Percentiles rank a stretch among this genome's conserved stretches.
Evolutionary conservation across 2,888 invertebrate genomes (phyloP).

Genomic region (Trissolcus japonicus): DNA sequence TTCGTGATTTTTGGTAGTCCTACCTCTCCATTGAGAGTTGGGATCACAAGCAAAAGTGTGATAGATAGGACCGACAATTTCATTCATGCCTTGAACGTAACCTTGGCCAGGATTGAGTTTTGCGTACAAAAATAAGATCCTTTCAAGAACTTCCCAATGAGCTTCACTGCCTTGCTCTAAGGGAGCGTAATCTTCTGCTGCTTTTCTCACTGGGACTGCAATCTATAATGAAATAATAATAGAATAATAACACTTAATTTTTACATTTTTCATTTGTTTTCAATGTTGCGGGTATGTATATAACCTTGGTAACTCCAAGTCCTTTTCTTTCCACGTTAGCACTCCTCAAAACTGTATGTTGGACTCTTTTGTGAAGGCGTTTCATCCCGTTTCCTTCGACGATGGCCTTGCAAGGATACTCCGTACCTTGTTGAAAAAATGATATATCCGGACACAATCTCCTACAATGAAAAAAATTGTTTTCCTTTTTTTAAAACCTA

Average conservation of each 20-base stretch:
- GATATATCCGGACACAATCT: constrained; percentile 96
- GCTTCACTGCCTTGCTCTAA: constrained; percentile 94
- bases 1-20: neutral
- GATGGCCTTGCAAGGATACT: constrained; percentile 89
- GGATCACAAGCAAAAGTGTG: constrained; percentile 96
- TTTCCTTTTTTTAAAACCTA: neutral
- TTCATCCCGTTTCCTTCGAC: constrained; percentile 89
- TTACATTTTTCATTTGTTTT: neutral
- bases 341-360: constrained; percentile 89
- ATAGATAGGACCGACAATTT: constrained; percentile 98
- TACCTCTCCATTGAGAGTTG: constrained; percentile 87
- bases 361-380: constrained; percentile 91
- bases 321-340: constrained; percentile 93
- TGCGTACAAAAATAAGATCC: constrained; percentile 97
- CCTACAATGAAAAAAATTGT: constrained; percentile 65
- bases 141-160: constrained; percentile 98
- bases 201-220: constrained; percentile 85
- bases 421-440: constrained; percentile 97
- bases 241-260: too few species aligned
- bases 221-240: constrained; percentile 75
- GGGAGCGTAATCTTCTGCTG: constrained; percentile 88
- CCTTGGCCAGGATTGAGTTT: constrained; percentile 98
- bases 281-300: too few species aligned
- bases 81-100: constrained; percentile 99
- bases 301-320: constrained; percentile 91